Evolutionary conservation across 2,797 vertebrate species (phyloP).

Genomic region (Pteropus rufus): DNA sequence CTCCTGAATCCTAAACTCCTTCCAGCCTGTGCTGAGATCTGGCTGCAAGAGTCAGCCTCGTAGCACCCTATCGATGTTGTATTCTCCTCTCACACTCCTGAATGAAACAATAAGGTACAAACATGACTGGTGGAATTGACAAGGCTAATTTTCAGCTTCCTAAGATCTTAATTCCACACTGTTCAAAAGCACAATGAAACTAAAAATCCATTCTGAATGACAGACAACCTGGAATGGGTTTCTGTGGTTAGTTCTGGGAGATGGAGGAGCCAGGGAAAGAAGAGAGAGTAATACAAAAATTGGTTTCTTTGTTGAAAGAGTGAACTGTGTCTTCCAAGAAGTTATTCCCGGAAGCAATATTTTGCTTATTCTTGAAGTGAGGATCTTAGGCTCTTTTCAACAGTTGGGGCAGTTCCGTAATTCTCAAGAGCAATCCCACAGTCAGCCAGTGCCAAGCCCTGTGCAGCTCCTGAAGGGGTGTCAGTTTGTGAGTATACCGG

Average conservation of each 20-base stretch:
- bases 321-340: not conserved
- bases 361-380: not conserved
- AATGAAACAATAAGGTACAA: not conserved
- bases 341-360: not conserved
- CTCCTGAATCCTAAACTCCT: not conserved
- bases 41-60: not conserved
- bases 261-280: not conserved
- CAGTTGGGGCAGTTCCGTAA: not conserved
- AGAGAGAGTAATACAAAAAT: not conserved
- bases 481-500: not conserved
- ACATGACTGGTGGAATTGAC: not conserved
- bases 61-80: not conserved
- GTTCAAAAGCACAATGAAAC: not conserved
- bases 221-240: not conserved
- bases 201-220: not conserved
- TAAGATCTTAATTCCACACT: not conserved
- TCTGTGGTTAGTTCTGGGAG: not conserved
- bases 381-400: not conserved
- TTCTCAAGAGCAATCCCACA: not conserved
- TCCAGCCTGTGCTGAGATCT: not conserved
- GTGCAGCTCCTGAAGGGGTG: not conserved
- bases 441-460: not conserved
- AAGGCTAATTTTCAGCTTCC: not conserved
- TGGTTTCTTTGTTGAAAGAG: not conserved
- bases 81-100: not conserved